Percentiles rank a stretch among this genome's conserved stretches.
Conservation (phyloP, 1,140 invertebrate species). For the Zaprionus ghesquierei region DNA sequence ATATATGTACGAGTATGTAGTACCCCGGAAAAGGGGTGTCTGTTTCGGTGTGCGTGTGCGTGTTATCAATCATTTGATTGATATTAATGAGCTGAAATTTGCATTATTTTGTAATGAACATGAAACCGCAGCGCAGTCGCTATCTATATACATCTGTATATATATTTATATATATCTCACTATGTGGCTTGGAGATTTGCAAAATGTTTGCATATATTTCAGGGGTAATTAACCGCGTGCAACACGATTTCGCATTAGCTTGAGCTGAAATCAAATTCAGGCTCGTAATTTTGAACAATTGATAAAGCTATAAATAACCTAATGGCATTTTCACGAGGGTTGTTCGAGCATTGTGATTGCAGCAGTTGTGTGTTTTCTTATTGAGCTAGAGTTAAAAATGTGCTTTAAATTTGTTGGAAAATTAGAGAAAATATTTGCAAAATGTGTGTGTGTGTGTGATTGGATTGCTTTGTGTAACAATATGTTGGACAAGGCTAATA, state of each 20-base stretch:
- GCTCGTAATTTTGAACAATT: constrained; percentile 4
- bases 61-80: constrained; percentile 81
- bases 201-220: constrained; percentile 73
- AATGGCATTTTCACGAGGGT: neutral
- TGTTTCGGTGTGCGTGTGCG: constrained; percentile 23
- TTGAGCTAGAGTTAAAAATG: neutral
- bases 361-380: neutral
- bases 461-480: neutral
- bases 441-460: neutral
- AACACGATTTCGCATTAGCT: constrained; percentile 53
- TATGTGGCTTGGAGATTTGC: constrained; percentile 32
- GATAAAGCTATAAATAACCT: constrained; percentile 6
- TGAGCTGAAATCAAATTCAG: constrained; percentile 7
- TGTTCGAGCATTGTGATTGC: neutral
- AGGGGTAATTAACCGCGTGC: constrained; percentile 62
- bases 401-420: neutral
- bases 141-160: neutral
- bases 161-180: neutral
- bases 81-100: constrained; percentile 81
- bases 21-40: too few species aligned
- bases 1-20: too few species aligned
- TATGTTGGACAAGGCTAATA: neutral
- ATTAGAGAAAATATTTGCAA: neutral
- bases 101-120: constrained; percentile 70
- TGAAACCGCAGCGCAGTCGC: neutral